phyloP scores from a whole-genome alignment of 1,140 invertebrate species.

The Rhyzopertha dominica region DNA sequence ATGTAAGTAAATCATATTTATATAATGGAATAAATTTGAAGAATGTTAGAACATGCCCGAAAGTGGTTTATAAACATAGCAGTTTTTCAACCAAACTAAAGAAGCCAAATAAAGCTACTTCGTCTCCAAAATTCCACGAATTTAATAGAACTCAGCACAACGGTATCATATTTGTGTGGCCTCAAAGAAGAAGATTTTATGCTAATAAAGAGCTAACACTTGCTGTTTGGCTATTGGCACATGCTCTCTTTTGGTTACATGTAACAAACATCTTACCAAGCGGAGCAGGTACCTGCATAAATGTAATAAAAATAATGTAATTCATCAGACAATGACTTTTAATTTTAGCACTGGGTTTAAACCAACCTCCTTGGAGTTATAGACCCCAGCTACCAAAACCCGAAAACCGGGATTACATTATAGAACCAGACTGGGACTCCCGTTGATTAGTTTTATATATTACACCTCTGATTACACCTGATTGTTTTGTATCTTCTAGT shows the following conservation, averaged over 20 bases:
- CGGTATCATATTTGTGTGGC: conserved; percentile 38
- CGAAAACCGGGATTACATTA: conserved; percentile 35
- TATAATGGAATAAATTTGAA: too few relatives aligned
- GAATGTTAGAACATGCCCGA: too few relatives aligned
- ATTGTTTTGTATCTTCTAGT: too few relatives aligned
- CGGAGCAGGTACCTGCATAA: conserved; percentile 21
- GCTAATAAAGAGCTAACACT: conserved; percentile 27
- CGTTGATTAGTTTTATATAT: too few relatives aligned
- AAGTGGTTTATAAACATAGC: too few relatives aligned
- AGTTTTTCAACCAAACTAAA: too few relatives aligned
- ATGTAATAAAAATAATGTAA: background rate
- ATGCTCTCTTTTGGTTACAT: conserved; percentile 36
- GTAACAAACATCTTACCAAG: conserved; percentile 30
- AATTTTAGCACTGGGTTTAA: conserved; percentile 25
- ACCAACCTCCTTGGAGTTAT: conserved; percentile 32
- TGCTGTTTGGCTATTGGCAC: conserved; percentile 29
- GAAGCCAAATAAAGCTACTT: too few relatives aligned
- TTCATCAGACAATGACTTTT: background rate
- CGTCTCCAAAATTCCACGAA: too few relatives aligned
- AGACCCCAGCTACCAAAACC: conserved; percentile 25
- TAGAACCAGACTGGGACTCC: conserved; percentile 41
- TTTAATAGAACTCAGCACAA: too few relatives aligned
- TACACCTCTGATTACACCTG: too few relatives aligned
- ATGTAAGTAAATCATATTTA: too few relatives aligned
- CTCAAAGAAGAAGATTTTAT: conserved; percentile 26